Percentiles rank a stretch among this genome's conserved stretches.
Conservation (phyloP, 2,797 vertebrate genomes). For the Enteromius thamalakanensis region DNA sequence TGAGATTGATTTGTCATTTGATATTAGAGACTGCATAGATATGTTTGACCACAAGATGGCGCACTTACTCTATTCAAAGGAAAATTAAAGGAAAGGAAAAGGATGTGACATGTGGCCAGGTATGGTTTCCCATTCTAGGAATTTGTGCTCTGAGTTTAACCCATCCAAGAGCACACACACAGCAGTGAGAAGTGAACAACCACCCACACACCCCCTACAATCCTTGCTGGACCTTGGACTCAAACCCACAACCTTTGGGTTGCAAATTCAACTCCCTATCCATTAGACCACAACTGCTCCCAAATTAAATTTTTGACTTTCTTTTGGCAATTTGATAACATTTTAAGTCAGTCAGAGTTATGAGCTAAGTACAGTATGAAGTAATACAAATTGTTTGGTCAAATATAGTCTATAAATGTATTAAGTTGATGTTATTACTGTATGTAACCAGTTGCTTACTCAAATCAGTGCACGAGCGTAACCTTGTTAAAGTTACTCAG, state of each 20-base stretch:
- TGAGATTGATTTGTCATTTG: neutral
- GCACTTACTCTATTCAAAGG: neutral
- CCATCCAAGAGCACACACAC: no score
- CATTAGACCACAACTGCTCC: no score
- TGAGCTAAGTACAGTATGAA: neutral
- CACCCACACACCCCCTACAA: no score
- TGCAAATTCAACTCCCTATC: neutral
- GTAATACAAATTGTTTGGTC: neutral
- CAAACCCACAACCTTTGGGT: no score
- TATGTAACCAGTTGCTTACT: neutral
- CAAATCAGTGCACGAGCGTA: neutral
- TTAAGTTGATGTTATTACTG: neutral
- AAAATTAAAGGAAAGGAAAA: neutral
- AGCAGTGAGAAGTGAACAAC: no score
- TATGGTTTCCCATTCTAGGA: no score
- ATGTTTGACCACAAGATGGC: conserved; percentile 14
- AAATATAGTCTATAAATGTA: neutral
- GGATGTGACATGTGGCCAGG: no score
- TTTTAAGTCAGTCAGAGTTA: no score
- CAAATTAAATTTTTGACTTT: no score
- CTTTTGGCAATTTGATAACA: neutral
- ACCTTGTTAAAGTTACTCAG: neutral
- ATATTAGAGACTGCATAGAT: neutral
- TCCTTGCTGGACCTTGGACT: no score
- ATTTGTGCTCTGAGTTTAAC: no score